Base-by-base conservation (phyloP, 2,888 invertebrate genomes). In the Metellina segmentata region DNA sequence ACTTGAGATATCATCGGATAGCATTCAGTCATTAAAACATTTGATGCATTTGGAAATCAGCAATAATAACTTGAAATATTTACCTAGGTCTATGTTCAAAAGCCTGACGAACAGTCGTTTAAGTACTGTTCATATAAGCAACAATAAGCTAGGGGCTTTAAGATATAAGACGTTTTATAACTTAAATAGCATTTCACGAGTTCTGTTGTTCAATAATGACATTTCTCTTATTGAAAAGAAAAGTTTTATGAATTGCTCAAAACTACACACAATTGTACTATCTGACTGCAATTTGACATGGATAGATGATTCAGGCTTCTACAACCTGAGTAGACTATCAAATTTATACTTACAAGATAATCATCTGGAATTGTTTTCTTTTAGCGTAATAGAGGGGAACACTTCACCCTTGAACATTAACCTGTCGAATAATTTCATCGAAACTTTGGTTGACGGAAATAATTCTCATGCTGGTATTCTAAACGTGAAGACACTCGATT, bases 1-100 rank as follows among this genome's bases (percentile, higher is more conserved):
- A 94, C 96, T 96, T 93, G 95, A 96, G 93, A 96, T 98, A 92
- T 98, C 98, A 13, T 96, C 96, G 0, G 95, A 96, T 61, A 96
- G 97, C 7, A 95, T 98, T 91, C 96, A 96, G 94, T 96, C 96
- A 94, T 97, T 97, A 94, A 96, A 96, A 86, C 96, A 96, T 94
- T 96, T 98, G 87, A 96, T 97, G 16, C 98, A 98, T 95, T 96
- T 98, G 93, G 98, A 98, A 95, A 95, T 98, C 94, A 98, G 98
- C 94, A 97, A 97, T 87, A 98, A 98, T 95, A 96, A 97, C 94
- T 96, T 98, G 9, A 96, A 96, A 92, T 96, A 96, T 77, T 95
- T 98, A 90, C 86, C 90, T 7, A 97, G 97, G 0, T 96, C 96
- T 93, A 95, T 97, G 81, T 97, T 97, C 94, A 96, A 96, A 13